Base-by-base conservation (phyloP, 2,797 vertebrate species). In the Sparus aurata region DNA sequence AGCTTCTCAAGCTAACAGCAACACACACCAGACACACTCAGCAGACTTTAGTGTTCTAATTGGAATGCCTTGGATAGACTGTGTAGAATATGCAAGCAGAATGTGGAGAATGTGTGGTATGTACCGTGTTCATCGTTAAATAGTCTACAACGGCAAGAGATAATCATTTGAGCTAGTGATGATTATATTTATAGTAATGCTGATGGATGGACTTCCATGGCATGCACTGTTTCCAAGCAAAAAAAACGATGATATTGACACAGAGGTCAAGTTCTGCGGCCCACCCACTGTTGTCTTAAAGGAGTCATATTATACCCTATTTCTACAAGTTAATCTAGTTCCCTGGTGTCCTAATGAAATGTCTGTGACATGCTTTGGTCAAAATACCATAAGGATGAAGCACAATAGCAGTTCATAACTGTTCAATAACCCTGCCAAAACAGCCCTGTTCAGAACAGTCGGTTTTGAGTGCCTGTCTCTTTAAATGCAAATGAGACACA, bases 1-100 rank as follows among this genome's bases (percentile, higher is more conserved):
- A 66, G 74, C 68, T 85, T 73, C 47, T 55, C 45, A 65, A 63
- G 43, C 69, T 82, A 78, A 80, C 84, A 83, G 68, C 62, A 41
- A 78, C 67, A 77, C 73, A 77, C 61, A 73, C 47, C 53, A 65
- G 57, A 70, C 75, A 73, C 27, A 74, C 27, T 73, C 55, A 68
- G 49, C 60, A 73, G 46, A 65, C 47, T 41, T 57, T 49, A 53
- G 49, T 5, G 4, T 22, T 63, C 54, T 70, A 66, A 45, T 47
- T 74, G 43, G 65, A 30, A 68, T 16, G 43, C 45, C 41, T 41
- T 18, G 49, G 52, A 49, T 25, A 41, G 49, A 20, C 54, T 62
- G 54, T 62, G 20, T 49, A 52, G 25, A 46, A 57, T 47, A 22
- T 50, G 5, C 54, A 47, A 30, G 30, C 55, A 75, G 62, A 75